Evolutionary conservation across 2,113 vertebrate species (phyloP), one percentile per base, ranked within the genome.

Genomic region (Andinoacara biseriatus): DNA sequence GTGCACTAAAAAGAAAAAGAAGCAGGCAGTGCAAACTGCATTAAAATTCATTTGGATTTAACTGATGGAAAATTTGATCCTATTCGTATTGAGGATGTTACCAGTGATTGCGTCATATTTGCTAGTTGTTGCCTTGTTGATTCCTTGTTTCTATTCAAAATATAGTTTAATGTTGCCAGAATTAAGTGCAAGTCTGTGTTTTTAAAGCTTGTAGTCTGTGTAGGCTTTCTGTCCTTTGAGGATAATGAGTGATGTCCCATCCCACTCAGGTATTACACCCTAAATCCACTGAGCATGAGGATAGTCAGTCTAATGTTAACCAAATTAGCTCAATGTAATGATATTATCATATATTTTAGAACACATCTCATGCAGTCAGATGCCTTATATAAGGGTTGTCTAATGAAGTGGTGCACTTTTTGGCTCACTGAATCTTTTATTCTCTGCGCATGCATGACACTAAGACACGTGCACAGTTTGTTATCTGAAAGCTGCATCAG

Each of bases 251-350:
- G 56, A 60, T 58, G 49, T 84, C 59, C 29, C 59, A 49, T 10
- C 57, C 20, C 15, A 54, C 80, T 78, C 38, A 14, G 63, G 46
- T 83, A 58, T 83, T 61, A 81, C 14, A 86, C 62, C 1, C 18
- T 49, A 56, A 82, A 86, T 86, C 76, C 61, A 80, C 58, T 9
- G 26, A 78, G 26, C 63, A 81, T 49, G 26, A 58, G 78, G 56
- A 76, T 84, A 89, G 80, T 59, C 6, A 0, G 86, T 94, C 31
- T 94, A 91, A 82, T 58, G 90, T 89, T 17, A 86, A 86, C 59
- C 60, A 67, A 56, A 63, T 61, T 22, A 2, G 20, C 13, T 76
- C 33, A 58, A 33, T 60, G 49, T 80, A 82, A 91, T 0, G 54
- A 67, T 43, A 46, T 82, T 87, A 84, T 79, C 67, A 87, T 54